Conservation (phyloP, 2,888 invertebrate species). For the Eugnorisma glareosa region DNA sequence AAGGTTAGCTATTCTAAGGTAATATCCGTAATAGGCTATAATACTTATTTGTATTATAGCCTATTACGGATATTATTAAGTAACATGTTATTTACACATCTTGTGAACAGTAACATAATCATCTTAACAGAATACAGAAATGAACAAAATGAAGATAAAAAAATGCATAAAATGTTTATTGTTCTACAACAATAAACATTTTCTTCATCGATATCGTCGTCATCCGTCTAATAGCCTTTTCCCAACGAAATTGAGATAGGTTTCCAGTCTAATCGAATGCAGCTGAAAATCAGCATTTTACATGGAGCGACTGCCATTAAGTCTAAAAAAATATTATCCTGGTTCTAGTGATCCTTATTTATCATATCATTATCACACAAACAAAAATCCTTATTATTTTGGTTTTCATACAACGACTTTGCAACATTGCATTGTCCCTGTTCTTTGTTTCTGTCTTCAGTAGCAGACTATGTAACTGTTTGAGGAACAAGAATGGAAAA, state of each 20-base stretch:
- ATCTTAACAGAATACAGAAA: no score
- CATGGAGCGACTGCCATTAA: background rate
- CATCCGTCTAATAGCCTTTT: background rate
- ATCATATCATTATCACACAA: background rate
- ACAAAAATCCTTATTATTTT: background rate
- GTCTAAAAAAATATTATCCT: background rate
- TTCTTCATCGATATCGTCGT: background rate
- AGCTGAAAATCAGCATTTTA: background rate
- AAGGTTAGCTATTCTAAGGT: constrained; percentile 32
- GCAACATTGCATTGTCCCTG: background rate
- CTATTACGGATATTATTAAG: no score
- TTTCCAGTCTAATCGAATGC: background rate
- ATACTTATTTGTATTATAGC: background rate
- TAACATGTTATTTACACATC: background rate
- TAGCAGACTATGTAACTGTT: background rate
- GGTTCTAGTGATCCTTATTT: background rate
- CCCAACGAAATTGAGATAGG: background rate
- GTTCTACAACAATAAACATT: background rate
- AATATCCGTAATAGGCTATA: constrained; percentile 17
- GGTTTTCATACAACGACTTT: background rate
- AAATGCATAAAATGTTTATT: no score
- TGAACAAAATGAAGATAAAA: no score
- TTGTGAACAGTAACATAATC: background rate
- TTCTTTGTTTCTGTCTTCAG: background rate
- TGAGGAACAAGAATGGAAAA: background rate